A percentile compares a stretch with the other conserved stretches of the same genome.
Conservation (phyloP, 2,888 invertebrate genomes). For the Pandemis heparana region DNA sequence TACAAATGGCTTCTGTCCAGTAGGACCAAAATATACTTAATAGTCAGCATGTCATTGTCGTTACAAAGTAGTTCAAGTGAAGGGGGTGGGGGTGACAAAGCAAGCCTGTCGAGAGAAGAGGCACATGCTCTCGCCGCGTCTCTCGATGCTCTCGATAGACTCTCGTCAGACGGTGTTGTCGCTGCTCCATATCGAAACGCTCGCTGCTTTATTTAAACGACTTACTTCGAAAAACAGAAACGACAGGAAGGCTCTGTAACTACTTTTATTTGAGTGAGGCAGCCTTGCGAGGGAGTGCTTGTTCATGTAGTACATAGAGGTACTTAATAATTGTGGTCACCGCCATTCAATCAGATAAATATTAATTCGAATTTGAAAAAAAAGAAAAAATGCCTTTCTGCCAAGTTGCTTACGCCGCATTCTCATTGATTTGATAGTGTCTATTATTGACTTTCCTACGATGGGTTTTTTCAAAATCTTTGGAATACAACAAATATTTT, state of each 20-base stretch:
- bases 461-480: too few species aligned
- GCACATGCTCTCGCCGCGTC: conserved; percentile 67
- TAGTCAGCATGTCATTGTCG: conserved; percentile 61
- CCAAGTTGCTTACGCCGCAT: too few species aligned
- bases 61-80: conserved; percentile 68
- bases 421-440: too few species aligned
- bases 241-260: background rate
- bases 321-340: too few species aligned
- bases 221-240: conserved; percentile 1
- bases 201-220: conserved; percentile 49
- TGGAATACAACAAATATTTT: too few species aligned
- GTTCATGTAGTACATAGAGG: background rate
- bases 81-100: conserved; percentile 67
- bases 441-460: too few species aligned
- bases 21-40: conserved; percentile 62
- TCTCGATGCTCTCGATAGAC: conserved; percentile 81
- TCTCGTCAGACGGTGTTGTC: conserved; percentile 56
- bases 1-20: too few species aligned
- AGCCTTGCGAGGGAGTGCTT: background rate
- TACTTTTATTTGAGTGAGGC: background rate
- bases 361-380: background rate
- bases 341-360: background rate
- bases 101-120: conserved; percentile 73
- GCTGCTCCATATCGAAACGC: conserved; percentile 60
- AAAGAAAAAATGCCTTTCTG: too few species aligned